Conservation (phyloP, 2,888 invertebrate species). For the Nezara viridula region DNA sequence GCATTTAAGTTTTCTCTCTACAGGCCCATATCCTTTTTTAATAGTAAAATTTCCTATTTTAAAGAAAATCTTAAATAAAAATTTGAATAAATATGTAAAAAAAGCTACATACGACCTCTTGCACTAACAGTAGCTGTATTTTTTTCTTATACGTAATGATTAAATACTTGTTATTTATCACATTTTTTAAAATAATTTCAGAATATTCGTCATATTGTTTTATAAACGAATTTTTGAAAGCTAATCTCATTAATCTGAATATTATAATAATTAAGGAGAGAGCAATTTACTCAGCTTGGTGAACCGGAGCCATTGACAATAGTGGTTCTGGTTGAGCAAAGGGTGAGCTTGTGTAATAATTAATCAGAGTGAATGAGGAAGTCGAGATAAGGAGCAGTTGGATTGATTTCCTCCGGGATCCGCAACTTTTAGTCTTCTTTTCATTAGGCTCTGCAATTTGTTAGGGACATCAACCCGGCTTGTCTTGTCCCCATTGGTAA, state of each 20-base stretch:
- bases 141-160: no score
- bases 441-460: constrained; percentile 34
- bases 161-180: no score
- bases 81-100: no score
- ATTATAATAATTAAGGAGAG: neutral
- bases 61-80: no score
- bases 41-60: no score
- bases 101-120: no score
- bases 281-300: neutral
- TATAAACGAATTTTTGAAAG: neutral
- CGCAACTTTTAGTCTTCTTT: neutral
- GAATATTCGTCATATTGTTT: no score
- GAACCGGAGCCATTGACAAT: neutral
- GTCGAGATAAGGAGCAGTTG: neutral
- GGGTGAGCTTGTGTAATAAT: neutral
- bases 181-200: no score
- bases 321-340: neutral
- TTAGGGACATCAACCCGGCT: neutral
- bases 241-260: neutral
- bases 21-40: no score
- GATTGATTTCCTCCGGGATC: constrained; percentile 41
- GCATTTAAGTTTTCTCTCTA: no score
- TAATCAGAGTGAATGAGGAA: neutral
- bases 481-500: neutral
- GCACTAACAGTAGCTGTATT: no score